Base-by-base conservation (phyloP, 92 coral and sea anemone species). In the Porites cylindrica region DNA sequence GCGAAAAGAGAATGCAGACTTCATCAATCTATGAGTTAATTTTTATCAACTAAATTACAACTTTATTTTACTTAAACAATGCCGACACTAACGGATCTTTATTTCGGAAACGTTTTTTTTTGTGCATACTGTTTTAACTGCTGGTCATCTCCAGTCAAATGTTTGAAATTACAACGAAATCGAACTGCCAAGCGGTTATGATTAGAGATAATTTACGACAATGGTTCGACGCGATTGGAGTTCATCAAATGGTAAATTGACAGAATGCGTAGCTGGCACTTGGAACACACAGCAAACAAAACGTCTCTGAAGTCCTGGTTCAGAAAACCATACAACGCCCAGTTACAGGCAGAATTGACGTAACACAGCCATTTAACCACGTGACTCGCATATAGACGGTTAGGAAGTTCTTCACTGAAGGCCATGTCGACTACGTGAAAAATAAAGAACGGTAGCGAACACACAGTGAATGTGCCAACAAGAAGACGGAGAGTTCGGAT, bases 271-370 rank as follows among this genome's bases (percentile, higher is more conserved):
- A 43, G 29, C 17, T 78, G 47, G 18, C 74, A 47, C 20, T 65
- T 66, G 51, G 24, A 66, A 12, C 53, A 21, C 64, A 70, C 53
- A 81, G 20, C 66, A 52, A 70, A 67, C 76, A 90, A 64, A 38
- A 85, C 66, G 4, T 78, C 77, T 54, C 93, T 63, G 47, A 85
- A 79, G 38, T 84, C 90, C 17, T 81, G 70, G 66, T 90, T 80
- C 24, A 90, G 66, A 21, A 90, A 76, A 2, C 93, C 90, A 75
- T 90, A 90, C 1, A 88, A 61, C 24, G 90, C 93, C 93, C 93
- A 90, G 32, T 90, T 85, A 20, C 90, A 76, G 18, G 93, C 77
- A 56, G 76, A 78, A 59, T 86, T 70, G 4, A 90, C 23, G 26
- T 84, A 90, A 38, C 82, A 70, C 67, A 90, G 60, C 93, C 86